A percentile compares a stretch with the other conserved stretches of the same genome.
phyloP scores from a whole-genome alignment of 2,113 vertebrate genomes.

The Scopus umbretta region DNA sequence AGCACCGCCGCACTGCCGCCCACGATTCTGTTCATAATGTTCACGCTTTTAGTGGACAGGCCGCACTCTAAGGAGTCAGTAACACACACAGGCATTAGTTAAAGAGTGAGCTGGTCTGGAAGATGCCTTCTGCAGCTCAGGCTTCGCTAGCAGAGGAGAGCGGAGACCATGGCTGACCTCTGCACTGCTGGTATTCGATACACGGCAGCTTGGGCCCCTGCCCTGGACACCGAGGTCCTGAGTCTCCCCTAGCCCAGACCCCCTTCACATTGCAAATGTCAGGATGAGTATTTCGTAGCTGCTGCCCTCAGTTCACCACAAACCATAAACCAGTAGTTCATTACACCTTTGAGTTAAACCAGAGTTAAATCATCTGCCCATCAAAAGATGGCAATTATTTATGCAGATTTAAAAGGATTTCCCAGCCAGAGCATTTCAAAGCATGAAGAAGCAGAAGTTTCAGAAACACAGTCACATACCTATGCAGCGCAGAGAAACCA shows the following conservation, averaged over 20 bases:
- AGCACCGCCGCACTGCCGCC: constrained; percentile 73
- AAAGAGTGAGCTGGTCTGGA: neutral
- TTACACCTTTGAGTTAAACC: neutral
- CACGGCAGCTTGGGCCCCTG: neutral
- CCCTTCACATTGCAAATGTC: neutral
- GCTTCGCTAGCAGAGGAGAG: neutral
- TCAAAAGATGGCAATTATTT: neutral
- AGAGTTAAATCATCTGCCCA: neutral
- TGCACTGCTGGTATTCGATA: neutral
- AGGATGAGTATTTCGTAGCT: neutral
- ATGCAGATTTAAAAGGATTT: neutral
- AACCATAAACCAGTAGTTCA: neutral
- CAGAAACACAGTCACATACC: constrained; percentile 33
- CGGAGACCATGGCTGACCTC: fast-evolving
- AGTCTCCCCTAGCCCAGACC: neutral
- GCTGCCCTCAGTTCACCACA: neutral
- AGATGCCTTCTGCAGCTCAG: neutral
- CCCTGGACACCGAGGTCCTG: neutral
- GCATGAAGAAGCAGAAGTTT: neutral
- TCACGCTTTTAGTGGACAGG: neutral
- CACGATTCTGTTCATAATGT: constrained; percentile 77
- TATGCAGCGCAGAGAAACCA: constrained; percentile 75
- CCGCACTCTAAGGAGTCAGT: constrained; percentile 78
- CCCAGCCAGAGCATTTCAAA: neutral
- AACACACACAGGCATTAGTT: neutral